Conservation (phyloP, 2,888 invertebrate genomes). For the Synanthedon formicaeformis region DNA sequence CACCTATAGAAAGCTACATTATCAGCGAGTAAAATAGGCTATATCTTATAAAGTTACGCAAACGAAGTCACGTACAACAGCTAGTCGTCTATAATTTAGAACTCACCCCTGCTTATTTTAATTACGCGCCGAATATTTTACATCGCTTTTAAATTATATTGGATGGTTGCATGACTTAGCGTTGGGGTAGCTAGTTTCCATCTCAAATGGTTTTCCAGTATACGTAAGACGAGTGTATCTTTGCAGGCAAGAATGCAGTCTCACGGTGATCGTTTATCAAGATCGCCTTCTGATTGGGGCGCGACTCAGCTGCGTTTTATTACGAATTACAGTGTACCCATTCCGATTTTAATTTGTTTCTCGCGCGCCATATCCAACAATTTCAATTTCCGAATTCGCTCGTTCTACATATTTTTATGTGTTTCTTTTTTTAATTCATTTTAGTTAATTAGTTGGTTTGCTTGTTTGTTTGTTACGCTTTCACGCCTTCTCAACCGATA, state of each 20-base stretch:
- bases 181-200: constrained; percentile 5
- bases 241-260: constrained; percentile 49
- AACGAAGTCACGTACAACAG: too few species aligned
- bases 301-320: constrained; percentile 68
- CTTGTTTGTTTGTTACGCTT: too few species aligned
- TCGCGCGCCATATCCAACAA: constrained; percentile 29
- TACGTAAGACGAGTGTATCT: not conserved
- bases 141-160: too few species aligned
- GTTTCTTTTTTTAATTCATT: too few species aligned
- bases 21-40: too few species aligned
- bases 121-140: constrained; percentile 2
- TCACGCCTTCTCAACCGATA: too few species aligned
- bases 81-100: too few species aligned
- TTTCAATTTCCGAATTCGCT: constrained; percentile 16
- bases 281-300: constrained; percentile 63
- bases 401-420: too few species aligned
- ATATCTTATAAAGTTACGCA: too few species aligned
- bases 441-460: too few species aligned
- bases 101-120: not conserved
- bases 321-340: constrained; percentile 55
- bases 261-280: constrained; percentile 67
- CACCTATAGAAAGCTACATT: too few species aligned
- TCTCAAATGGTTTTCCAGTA: too few species aligned
- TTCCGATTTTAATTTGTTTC: constrained; percentile 61
- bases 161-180: constrained; percentile 9